A percentile compares a stretch with the other conserved stretches of the same genome.
These are phyloP conservation scores for Parotia lawesii DNA, from an alignment of 2,113 vertebrate genomes.

Conservation along the genomic window DNA sequence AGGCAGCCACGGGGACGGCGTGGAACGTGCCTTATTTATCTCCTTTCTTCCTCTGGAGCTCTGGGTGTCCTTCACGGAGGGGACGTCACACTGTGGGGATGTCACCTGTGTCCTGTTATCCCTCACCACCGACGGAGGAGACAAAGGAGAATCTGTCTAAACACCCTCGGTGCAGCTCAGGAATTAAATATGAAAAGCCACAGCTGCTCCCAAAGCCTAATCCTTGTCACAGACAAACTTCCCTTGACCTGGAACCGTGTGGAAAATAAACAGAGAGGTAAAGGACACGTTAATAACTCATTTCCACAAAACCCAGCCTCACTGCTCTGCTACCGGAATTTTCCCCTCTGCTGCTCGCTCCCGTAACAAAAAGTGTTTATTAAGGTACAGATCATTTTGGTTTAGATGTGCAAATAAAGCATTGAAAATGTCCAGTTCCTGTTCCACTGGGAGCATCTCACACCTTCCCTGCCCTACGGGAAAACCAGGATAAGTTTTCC, in stretches of 20 bases:
- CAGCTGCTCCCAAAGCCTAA: constrained; percentile 19
- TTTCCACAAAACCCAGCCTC: neutral
- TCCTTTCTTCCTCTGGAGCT: neutral
- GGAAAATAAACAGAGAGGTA: constrained; percentile 27
- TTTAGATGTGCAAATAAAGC: neutral
- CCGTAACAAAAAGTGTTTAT: neutral
- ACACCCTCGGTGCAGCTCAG: neutral
- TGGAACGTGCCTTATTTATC: neutral
- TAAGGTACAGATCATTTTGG: neutral
- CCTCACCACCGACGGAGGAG: accelerated
- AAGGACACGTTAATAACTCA: constrained; percentile 33
- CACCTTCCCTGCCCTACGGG: accelerated
- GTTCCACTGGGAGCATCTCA: neutral
- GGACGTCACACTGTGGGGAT: neutral
- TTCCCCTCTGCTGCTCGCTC: neutral
- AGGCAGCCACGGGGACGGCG: neutral
- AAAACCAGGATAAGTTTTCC: neutral
- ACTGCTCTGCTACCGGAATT: neutral
- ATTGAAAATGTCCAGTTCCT: neutral
- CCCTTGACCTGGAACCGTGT: constrained; percentile 28
- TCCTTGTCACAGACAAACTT: constrained; percentile 28
- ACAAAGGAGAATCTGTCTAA: neutral
- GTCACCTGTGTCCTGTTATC: constrained; percentile 9
- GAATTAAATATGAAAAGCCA: constrained; percentile 46
- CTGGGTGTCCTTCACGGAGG: neutral